Evolutionary conservation across 2,888 invertebrate genomes (phyloP), one percentile per base, ranked within the genome.

Genomic region (Serripes groenlandicus): DNA sequence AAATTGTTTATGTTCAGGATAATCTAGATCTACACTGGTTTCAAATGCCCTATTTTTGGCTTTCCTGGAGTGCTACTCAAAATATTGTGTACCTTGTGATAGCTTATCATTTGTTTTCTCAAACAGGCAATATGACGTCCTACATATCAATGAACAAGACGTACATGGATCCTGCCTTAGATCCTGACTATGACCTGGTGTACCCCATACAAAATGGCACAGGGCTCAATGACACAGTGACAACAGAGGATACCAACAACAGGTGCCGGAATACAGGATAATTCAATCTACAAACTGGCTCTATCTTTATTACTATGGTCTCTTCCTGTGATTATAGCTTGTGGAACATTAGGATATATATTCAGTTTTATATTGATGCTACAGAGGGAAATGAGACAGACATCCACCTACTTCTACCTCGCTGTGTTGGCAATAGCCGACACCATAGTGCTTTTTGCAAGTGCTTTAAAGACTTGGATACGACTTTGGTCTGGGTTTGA

Each of bases 391-490:
- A 92, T 93, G 92, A 78, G 91, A 54, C 91, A 88, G 52, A 93
- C 92, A 0, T 92, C 92, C 23, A 92, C 93, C 1, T 93, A 91
- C 76, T 91, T 93, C 81, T 94, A 93, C 79, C 84, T 94, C 68
- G 91, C 92, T 3, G 80, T 90, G 11, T 82, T 94, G 35, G 92
- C 94, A 0, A 81, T 92, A 23, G 92, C 92, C 5, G 94, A 94
- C 82, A 92, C 92, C 0, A 66, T 88, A 0, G 92, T 93, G 7
- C 85, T 94, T 15, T 91, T 91, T 78, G 81, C 91, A n/a, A 93
- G 92, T 83, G 93, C 91, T 23, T 90, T 93, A 49, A 92, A 93
- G 81, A 92, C 93, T 0, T 94, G 93, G 93, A 85, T 93, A 21
- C 83, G 91, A 3, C 85, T 89, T 5, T 79, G 91, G 35, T 89